Evolutionary conservation across 2,888 invertebrate species (phyloP).

Genomic region (Neoascia interrupta): DNA sequence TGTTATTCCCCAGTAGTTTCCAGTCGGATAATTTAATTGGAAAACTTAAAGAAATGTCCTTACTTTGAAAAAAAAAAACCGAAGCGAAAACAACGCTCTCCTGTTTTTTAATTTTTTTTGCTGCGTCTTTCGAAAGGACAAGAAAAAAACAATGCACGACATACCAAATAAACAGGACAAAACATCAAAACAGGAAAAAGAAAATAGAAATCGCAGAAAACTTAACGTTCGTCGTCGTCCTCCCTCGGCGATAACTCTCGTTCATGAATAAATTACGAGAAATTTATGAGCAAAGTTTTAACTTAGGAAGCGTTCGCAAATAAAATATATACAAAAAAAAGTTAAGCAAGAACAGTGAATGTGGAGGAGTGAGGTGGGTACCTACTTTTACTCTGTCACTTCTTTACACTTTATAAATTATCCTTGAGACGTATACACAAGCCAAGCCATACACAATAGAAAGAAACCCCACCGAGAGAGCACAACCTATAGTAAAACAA

Average conservation of each 20-base stretch:
- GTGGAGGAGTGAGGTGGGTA: background rate
- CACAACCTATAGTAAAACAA: background rate
- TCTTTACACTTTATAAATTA: conserved; percentile 51
- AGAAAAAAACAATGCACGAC: conserved; percentile 37
- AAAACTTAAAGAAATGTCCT: conserved; percentile 62
- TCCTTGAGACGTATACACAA: conserved; percentile 16
- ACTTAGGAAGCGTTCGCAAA: conserved; percentile 29
- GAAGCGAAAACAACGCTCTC: conserved; percentile 21
- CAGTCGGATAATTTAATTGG: conserved; percentile 66
- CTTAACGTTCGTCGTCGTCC: conserved; percentile 31
- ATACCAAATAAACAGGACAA: conserved; percentile 63
- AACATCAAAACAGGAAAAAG: conserved; percentile 57
- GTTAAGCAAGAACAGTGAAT: background rate
- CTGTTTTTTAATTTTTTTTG: background rate
- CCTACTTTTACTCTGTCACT: conserved; percentile 19
- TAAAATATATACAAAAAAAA: conserved; percentile 21
- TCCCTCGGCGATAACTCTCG: conserved; percentile 47
- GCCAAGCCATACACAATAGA: no score
- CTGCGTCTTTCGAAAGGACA: conserved; percentile 20
- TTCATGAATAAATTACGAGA: conserved; percentile 66
- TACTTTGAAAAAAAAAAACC: conserved; percentile 31
- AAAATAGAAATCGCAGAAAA: conserved; percentile 39
- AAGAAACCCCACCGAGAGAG: background rate
- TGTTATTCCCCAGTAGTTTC: conserved; percentile 61
- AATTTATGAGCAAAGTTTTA: conserved; percentile 66